Conservation (phyloP, 2,797 vertebrate genomes). For the Sylvia borin region DNA sequence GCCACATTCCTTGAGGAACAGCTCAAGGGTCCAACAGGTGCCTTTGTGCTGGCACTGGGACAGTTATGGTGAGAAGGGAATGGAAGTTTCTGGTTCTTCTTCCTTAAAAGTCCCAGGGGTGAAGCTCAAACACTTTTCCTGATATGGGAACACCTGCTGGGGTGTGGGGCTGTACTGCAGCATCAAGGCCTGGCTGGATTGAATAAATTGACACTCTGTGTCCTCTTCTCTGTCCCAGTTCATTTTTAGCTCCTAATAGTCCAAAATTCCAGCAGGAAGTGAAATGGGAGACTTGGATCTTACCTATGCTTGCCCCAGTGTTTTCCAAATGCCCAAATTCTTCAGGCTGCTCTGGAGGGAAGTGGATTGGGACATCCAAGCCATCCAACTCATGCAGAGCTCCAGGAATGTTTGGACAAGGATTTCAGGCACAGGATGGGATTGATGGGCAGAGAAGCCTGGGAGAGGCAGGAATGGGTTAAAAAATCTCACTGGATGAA, state of each 20-base stretch:
- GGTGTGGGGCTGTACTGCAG: no score
- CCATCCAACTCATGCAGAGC: background rate
- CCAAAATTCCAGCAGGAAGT: background rate
- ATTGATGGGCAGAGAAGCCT: background rate
- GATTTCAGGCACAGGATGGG: background rate
- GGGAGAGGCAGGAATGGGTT: background rate
- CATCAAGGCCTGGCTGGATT: no score
- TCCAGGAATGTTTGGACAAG: background rate
- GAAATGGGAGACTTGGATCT: background rate
- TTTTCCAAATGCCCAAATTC: background rate
- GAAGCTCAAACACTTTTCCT: no score
- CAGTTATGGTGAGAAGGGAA: no score
- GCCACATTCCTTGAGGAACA: no score
- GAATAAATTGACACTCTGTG: fast-evolving
- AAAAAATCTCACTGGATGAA: background rate
- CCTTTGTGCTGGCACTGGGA: no score
- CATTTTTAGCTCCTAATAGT: background rate
- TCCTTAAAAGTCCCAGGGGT: no score
- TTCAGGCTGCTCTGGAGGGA: background rate
- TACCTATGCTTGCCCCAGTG: background rate
- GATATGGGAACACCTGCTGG: no score
- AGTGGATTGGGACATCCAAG: fast-evolving
- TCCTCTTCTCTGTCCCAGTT: background rate
- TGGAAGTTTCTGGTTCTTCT: no score
- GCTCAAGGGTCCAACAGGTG: no score